Base-by-base conservation (phyloP, 2,888 invertebrate genomes). In the Noctua comes region DNA sequence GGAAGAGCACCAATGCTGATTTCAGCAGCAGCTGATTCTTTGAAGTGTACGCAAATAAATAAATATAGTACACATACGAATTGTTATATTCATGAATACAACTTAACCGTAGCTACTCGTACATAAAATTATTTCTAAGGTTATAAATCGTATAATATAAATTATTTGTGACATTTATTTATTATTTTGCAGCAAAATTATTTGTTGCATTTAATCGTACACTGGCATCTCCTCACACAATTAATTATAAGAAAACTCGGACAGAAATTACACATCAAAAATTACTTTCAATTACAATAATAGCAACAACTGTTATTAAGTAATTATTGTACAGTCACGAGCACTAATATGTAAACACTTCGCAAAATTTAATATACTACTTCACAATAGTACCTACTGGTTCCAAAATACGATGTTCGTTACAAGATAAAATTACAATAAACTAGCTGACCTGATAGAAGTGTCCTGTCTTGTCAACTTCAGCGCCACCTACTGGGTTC, bases 311-410 rank as follows among this genome's bases (percentile, higher is more conserved):
- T 66, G 70, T 64, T 65, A 79, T 76, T 72, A 77, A 77, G 82
- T 86, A 86, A 88, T 88, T 81, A 80, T 74, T 73, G 46, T 84
- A 68, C 73, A 79, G 21, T 43, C 43, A 66, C 8, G 18, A n/a
- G 4, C 43, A 66, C 16, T 8, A 43, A n/a, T 43, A 66, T 43
- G 11, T 43, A 43, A 24, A n/a, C n/a, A 0, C 6, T n/a, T 65
- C n/a, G 10, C 6, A 40, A 40, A 64, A 16, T 11, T 36, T n/a
- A n/a, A n/a, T n/a, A n/a, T n/a, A n/a, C n/a, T n/a, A n/a, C n/a
- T n/a, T n/a, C n/a, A n/a, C 13, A 21, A 24, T 31, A 1, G 8
- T 18, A 62, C n/a, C 0, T 40, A 24, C n/a, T n/a, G 40, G 13
- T n/a, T 31, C 36, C 5, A 64, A 64, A 64, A 64, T 64, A 64